A percentile compares a stretch with the other conserved stretches of the same genome.
These are phyloP conservation scores for Tenthredo livida DNA, from an alignment of 2,888 invertebrate genomes.

Conservation along the genomic window DNA sequence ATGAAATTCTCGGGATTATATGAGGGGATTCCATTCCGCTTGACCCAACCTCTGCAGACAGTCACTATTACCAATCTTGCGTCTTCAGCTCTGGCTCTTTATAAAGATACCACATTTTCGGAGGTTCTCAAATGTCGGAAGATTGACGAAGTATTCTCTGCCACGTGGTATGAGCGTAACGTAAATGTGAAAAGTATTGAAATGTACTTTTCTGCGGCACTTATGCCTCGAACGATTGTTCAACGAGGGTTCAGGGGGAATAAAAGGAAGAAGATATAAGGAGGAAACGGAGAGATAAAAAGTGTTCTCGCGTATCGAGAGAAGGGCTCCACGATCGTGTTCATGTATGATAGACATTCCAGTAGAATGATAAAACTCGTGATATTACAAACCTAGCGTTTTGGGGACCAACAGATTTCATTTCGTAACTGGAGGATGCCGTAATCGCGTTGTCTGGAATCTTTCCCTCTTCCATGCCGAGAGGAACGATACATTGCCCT, in stretches of 20 bases:
- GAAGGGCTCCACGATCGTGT: neutral
- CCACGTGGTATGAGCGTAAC: neutral
- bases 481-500: constrained; percentile 86
- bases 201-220: too few relatives aligned
- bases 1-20: neutral
- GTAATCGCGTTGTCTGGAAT: constrained; percentile 92
- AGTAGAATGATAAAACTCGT: neutral
- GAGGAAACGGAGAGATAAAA: neutral
- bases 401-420: constrained; percentile 92
- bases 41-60: neutral
- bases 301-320: neutral
- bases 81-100: neutral
- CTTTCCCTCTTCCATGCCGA: constrained; percentile 93
- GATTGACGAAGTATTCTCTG: too few relatives aligned
- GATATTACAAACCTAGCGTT: constrained; percentile 87
- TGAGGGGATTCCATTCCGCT: neutral
- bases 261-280: too few relatives aligned
- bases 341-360: neutral
- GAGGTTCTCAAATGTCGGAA: too few relatives aligned
- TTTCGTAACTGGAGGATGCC: constrained; percentile 92
- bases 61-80: neutral
- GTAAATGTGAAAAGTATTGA: neutral
- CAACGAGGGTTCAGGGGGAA: too few relatives aligned
- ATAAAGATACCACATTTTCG: neutral
- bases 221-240: too few relatives aligned